Evolutionary conservation across 2,888 invertebrate genomes (phyloP).

Genomic region (Macrophya alboannulata): DNA sequence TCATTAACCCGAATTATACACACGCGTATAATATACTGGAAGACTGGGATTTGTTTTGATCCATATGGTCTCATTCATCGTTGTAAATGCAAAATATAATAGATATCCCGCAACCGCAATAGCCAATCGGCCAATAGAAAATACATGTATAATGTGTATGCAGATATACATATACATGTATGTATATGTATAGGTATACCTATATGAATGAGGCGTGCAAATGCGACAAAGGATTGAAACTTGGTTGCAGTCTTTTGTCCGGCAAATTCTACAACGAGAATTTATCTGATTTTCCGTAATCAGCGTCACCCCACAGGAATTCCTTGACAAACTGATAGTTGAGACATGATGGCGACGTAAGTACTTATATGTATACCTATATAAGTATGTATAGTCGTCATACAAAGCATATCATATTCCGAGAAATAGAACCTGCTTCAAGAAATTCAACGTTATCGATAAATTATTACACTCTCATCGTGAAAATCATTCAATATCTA

Average conservation of each 20-base stretch:
- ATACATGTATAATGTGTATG: background rate
- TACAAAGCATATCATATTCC: background rate
- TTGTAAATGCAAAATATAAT: constrained; percentile 10
- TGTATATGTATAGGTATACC: background rate
- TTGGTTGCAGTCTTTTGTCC: constrained; percentile 2
- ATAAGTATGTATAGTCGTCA: no score
- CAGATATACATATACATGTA: no score
- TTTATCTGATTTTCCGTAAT: constrained; percentile 51
- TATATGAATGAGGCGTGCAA: constrained; percentile 10
- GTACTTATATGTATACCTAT: background rate
- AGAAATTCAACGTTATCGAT: constrained; percentile 8
- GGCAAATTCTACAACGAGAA: constrained; percentile 30
- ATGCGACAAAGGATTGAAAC: background rate
- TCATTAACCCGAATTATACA: constrained; percentile 1
- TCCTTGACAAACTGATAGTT: constrained; percentile 34
- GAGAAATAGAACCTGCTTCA: background rate
- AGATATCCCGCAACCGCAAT: constrained; percentile 15
- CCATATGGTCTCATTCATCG: constrained; percentile 18
- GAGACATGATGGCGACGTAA: constrained; percentile 8
- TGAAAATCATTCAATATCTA: background rate
- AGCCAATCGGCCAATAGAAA: constrained; percentile 23
- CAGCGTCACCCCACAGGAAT: constrained; percentile 49
- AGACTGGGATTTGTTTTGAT: constrained; percentile 7
- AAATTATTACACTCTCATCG: background rate
- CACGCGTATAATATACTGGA: background rate